A percentile compares a stretch with the other conserved stretches of the same genome.
Conservation (phyloP, 1,140 invertebrate genomes). For the Bombus terrestris region DNA sequence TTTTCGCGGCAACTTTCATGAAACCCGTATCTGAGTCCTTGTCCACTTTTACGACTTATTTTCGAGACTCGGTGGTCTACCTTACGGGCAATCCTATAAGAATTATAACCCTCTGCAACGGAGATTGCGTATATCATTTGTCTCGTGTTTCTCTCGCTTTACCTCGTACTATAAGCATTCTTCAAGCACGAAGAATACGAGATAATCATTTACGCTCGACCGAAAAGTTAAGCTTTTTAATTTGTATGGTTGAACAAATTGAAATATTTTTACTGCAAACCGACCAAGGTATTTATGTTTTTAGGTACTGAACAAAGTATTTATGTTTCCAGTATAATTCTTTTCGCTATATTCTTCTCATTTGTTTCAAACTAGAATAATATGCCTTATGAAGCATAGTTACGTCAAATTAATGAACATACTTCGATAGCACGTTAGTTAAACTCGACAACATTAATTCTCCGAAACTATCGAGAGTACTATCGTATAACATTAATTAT, state of each 20-base stretch:
- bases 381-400: too few species aligned
- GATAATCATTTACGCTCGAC: neutral
- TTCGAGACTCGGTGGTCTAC: neutral
- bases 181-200: neutral
- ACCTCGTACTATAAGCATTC: neutral
- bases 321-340: too few species aligned
- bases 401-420: too few species aligned
- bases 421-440: neutral
- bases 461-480: neutral
- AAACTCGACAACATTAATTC: neutral
- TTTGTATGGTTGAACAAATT: neutral
- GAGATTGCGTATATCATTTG: neutral
- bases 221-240: neutral
- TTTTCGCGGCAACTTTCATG: slow-evolving; percentile 41
- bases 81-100: neutral
- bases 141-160: neutral
- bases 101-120: neutral
- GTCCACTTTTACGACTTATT: neutral
- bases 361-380: too few species aligned
- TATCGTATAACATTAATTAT: neutral
- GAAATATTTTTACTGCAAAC: neutral
- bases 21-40: neutral
- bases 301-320: too few species aligned
- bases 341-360: too few species aligned
- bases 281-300: too few species aligned